Percentiles rank a stretch among this genome's conserved stretches.
phyloP scores from a whole-genome alignment of 2,888 invertebrate genomes.

The Drosophila bunnanda region DNA sequence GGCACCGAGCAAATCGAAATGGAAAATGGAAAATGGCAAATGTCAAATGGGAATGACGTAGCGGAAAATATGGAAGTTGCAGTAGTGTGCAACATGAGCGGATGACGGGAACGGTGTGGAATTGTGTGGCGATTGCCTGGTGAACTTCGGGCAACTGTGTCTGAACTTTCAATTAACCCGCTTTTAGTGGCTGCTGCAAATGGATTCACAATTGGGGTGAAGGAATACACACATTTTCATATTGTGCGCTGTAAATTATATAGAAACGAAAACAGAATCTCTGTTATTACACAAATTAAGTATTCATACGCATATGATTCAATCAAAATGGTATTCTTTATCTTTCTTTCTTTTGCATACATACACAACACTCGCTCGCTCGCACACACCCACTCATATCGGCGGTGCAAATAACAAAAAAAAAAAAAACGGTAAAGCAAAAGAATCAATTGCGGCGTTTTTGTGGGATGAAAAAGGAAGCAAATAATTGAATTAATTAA shows the following conservation, averaged over 20 bases:
- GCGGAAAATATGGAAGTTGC: neutral
- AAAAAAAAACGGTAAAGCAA: too few species aligned
- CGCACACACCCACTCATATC: constrained; percentile 1
- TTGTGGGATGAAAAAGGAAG: constrained; percentile 1
- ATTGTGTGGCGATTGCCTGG: neutral
- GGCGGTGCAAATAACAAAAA: constrained; percentile 1
- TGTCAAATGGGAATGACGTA: neutral
- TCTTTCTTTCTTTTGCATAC: constrained; percentile 13
- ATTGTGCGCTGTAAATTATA: constrained; percentile 80
- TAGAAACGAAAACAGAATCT: constrained; percentile 69
- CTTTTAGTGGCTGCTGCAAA: constrained; percentile 80
- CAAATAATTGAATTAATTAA: neutral
- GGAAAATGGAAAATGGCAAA: neutral
- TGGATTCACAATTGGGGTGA: constrained; percentile 76
- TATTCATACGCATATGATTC: constrained; percentile 19
- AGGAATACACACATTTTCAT: constrained; percentile 69
- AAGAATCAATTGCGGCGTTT: constrained; percentile 6
- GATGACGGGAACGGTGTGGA: neutral
- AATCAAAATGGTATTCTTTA: constrained; percentile 29
- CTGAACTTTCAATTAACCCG: constrained; percentile 67
- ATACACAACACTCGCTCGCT: neutral
- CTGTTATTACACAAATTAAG: constrained; percentile 59
- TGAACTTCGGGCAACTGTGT: constrained; percentile 52
- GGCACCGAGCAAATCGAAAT: neutral
- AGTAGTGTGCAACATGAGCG: neutral